phyloP scores from a whole-genome alignment of 2,113 vertebrate species.

The Myanophis thanlyinensis region DNA sequence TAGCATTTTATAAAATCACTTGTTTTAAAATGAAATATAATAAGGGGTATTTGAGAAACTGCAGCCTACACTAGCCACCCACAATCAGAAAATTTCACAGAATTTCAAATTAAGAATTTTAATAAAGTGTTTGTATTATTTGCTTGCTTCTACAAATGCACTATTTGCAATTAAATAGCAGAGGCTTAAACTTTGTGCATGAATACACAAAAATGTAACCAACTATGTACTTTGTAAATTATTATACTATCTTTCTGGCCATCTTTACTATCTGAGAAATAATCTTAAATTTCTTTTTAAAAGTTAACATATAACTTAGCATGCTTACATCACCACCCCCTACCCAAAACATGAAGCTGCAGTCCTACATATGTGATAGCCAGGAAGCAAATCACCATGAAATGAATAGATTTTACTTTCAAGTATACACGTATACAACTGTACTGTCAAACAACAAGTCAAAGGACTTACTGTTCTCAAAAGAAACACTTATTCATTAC shows the following conservation, averaged over 20 bases:
- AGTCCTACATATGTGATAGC: background rate
- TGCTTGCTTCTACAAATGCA: background rate
- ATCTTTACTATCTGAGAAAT: constrained; percentile 28
- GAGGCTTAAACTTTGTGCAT: background rate
- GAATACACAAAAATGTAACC: background rate
- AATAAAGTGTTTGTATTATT: background rate
- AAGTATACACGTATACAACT: background rate
- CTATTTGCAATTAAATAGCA: background rate
- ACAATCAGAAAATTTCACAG: background rate
- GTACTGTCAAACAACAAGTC: constrained; percentile 10
- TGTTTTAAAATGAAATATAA: background rate
- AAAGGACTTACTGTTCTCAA: constrained; percentile 23
- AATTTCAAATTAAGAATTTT: background rate
- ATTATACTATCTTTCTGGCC: background rate
- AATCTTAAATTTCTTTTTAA: constrained; percentile 15
- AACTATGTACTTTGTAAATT: background rate
- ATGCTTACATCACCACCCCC: constrained; percentile 24
- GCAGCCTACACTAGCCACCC: too few species aligned
- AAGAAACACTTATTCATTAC: constrained; percentile 1
- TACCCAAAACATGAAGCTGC: background rate
- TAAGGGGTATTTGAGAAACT: background rate
- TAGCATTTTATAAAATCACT: background rate
- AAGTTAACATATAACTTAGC: background rate
- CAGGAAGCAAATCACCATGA: background rate
- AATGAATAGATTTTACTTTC: background rate